A percentile compares a stretch with the other conserved stretches of the same genome.
These are phyloP conservation scores for Drosophila merina DNA, from an alignment of 2,888 invertebrate genomes.

Conservation along the genomic window DNA sequence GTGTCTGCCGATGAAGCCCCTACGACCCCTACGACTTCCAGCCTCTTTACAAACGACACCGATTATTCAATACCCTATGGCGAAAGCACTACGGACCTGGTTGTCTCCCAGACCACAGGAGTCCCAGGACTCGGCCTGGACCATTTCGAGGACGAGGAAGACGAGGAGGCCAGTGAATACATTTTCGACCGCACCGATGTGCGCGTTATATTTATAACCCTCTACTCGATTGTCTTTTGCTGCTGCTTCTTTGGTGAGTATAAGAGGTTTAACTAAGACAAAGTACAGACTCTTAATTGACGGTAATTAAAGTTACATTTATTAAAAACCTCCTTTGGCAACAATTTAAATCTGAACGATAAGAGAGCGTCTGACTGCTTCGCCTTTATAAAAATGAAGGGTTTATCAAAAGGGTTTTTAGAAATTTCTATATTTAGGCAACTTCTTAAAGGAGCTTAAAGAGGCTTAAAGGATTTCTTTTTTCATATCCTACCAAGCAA, in stretches of 20 bases:
- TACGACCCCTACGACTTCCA: neutral
- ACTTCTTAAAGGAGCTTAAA: too few species aligned
- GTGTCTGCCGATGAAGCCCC: conserved; percentile 41
- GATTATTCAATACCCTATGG: conserved; percentile 57
- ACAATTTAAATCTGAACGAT: too few species aligned
- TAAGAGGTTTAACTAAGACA: too few species aligned
- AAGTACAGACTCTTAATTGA: too few species aligned
- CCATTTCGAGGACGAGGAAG: conserved; percentile 50
- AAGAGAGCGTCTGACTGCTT: too few species aligned
- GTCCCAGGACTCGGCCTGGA: conserved; percentile 11
- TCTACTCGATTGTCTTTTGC: conserved; percentile 91
- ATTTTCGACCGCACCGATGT: conserved; percentile 91
- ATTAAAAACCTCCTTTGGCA: too few species aligned
- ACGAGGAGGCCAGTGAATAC: conserved; percentile 86
- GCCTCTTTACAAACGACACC: conserved; percentile 41
- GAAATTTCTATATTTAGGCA: too few species aligned
- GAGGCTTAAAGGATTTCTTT: too few species aligned
- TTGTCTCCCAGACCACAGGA: conserved; percentile 36
- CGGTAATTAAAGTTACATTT: too few species aligned
- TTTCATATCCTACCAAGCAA: too few species aligned
- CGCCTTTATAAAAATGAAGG: too few species aligned
- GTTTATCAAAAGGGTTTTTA: too few species aligned
- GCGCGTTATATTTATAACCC: conserved; percentile 89
- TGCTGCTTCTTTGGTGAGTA: conserved; percentile 93
- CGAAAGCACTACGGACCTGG: conserved; percentile 42